phyloP scores from a whole-genome alignment of 2,113 vertebrate genomes.

The Channa argus region DNA sequence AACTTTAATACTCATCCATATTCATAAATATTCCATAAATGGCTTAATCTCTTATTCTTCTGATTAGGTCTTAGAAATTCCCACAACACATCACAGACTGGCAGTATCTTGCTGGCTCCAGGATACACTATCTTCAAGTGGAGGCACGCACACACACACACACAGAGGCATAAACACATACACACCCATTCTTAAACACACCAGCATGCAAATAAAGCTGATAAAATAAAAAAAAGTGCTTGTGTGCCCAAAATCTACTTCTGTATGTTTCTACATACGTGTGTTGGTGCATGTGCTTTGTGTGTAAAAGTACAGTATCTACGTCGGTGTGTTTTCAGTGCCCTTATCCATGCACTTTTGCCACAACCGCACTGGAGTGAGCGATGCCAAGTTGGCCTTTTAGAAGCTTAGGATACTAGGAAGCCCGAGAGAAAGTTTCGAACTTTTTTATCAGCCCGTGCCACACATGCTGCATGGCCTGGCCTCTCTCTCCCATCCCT shows the following conservation, averaged over 20 bases:
- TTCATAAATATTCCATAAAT: slow-evolving; percentile 78
- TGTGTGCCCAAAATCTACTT: neutral
- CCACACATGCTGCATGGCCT: slow-evolving; percentile 52
- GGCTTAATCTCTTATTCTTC: slow-evolving; percentile 75
- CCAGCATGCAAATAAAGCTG: slow-evolving; percentile 18
- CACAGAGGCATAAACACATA: neutral
- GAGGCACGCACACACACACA: slow-evolving; percentile 7
- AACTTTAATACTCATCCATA: slow-evolving; percentile 81
- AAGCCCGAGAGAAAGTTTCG: slow-evolving; percentile 26
- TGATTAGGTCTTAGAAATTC: slow-evolving; percentile 75
- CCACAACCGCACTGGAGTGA: neutral
- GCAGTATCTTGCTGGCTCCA: slow-evolving; percentile 59
- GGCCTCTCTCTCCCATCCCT: slow-evolving; percentile 13
- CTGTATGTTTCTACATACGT: slow-evolving; percentile 1
- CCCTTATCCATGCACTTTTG: slow-evolving; percentile 25
- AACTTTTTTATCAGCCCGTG: slow-evolving; percentile 52
- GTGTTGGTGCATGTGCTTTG: slow-evolving; percentile 1
- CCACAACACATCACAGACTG: slow-evolving; percentile 52
- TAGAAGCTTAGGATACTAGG: slow-evolving; percentile 49
- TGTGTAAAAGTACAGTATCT: slow-evolving; percentile 21
- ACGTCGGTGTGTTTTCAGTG: slow-evolving; percentile 22
- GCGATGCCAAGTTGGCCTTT: slow-evolving; percentile 46
- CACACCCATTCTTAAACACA: slow-evolving; percentile 7
- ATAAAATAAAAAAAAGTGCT: neutral
- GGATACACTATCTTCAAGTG: slow-evolving; percentile 61